Percentiles rank a stretch among this genome's conserved stretches.
Evolutionary conservation across 2,797 vertebrate species (phyloP).

Genomic region (Phataginus tetradactyla): DNA sequence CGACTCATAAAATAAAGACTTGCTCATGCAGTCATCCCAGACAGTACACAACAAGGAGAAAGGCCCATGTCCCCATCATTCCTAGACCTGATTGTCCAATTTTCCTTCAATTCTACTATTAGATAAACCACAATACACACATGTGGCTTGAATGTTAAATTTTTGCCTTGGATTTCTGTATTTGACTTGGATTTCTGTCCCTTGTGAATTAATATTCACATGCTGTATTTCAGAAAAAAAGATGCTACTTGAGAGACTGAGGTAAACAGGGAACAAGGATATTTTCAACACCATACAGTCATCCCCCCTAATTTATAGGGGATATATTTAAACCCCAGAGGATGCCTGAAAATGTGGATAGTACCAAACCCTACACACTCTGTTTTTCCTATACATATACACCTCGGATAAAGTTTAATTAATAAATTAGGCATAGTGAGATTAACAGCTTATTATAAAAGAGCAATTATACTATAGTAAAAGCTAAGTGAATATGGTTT

Average conservation of each 20-base stretch:
- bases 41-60: background rate
- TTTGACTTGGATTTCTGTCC: background rate
- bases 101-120: background rate
- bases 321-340: background rate
- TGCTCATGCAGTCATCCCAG: background rate
- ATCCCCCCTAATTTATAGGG: background rate
- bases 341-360: background rate
- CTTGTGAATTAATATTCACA: background rate
- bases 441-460: background rate
- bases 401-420: background rate
- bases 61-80: background rate
- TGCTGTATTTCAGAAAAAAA: constrained; percentile 8
- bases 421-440: background rate
- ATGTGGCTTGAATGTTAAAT: background rate
- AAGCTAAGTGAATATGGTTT: background rate
- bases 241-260: background rate
- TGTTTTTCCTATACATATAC: background rate
- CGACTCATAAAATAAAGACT: background rate
- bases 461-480: background rate
- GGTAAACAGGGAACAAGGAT: background rate
- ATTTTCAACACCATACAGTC: background rate
- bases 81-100: background rate
- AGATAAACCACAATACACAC: background rate
- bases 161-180: background rate
- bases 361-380: background rate